A percentile compares a stretch with the other conserved stretches of the same genome.
phyloP scores from a whole-genome alignment of 2,113 vertebrate species.

The Ochotona princeps region DNA sequence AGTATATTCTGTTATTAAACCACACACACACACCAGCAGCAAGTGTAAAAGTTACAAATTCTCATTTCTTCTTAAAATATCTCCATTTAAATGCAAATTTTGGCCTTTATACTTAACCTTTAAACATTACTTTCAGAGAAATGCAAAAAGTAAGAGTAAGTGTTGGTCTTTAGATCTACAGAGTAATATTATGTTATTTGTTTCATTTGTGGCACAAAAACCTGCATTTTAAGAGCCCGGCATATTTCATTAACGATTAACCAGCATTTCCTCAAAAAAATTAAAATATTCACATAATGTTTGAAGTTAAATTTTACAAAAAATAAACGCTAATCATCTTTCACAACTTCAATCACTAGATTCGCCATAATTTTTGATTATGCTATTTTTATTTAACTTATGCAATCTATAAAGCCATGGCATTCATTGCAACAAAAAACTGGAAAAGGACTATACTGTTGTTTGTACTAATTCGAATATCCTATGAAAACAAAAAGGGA shows the following conservation, averaged over 20 bases:
- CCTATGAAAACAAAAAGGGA: constrained; percentile 52
- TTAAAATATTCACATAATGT: constrained; percentile 27
- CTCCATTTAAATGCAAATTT: constrained; percentile 91
- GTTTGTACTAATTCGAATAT: constrained; percentile 30
- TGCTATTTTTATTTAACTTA: constrained; percentile 36
- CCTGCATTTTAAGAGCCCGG: constrained; percentile 70
- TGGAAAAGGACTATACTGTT: constrained; percentile 19
- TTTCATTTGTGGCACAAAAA: constrained; percentile 68
- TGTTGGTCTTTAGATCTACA: constrained; percentile 81
- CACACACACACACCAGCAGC: not conserved
- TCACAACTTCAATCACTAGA: constrained; percentile 42
- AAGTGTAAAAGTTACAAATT: constrained; percentile 77
- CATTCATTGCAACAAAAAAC: constrained; percentile 47
- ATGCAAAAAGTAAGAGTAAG: constrained; percentile 83
- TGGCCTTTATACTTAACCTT: constrained; percentile 88
- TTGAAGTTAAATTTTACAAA: constrained; percentile 44
- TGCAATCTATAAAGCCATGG: constrained; percentile 32
- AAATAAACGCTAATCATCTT: not conserved
- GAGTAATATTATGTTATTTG: constrained; percentile 71
- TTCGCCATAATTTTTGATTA: not conserved
- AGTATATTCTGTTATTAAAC: constrained; percentile 55
- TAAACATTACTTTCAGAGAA: constrained; percentile 85
- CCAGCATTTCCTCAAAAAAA: constrained; percentile 61
- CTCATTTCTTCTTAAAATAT: constrained; percentile 86
- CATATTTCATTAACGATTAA: constrained; percentile 58